phyloP scores from a whole-genome alignment of 2,888 invertebrate species.

The Octodonta nipae region DNA sequence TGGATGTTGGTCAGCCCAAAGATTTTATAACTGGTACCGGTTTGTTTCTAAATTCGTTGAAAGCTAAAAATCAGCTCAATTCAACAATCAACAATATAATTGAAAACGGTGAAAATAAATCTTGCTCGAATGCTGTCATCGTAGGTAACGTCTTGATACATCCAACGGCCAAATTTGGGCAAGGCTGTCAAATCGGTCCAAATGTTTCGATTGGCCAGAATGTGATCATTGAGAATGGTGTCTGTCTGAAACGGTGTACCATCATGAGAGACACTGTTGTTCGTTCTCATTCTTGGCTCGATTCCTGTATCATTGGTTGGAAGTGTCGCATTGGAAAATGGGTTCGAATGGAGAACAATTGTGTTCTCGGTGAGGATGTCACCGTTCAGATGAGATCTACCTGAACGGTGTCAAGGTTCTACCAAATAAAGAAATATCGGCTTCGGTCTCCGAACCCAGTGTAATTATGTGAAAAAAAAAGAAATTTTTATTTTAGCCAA shows the following conservation, averaged over 20 bases:
- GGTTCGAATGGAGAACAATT: slow-evolving; percentile 96
- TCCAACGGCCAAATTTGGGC: slow-evolving; percentile 81
- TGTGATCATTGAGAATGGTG: slow-evolving; percentile 86
- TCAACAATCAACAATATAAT: too few species aligned
- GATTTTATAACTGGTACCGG: slow-evolving; percentile 97
- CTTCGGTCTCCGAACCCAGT: slow-evolving; percentile 91
- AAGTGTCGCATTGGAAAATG: slow-evolving; percentile 86
- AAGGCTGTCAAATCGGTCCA: slow-evolving; percentile 91
- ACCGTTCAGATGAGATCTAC: slow-evolving; percentile 97
- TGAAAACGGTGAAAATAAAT: slow-evolving; percentile 60
- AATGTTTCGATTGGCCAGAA: slow-evolving; percentile 96
- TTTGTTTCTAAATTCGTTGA: slow-evolving; percentile 71
- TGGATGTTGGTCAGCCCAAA: slow-evolving; percentile 99
- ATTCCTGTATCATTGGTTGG: slow-evolving; percentile 96
- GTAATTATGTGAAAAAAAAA: slow-evolving; percentile 96
- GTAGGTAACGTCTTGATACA: slow-evolving; percentile 93
- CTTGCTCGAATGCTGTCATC: slow-evolving; percentile 60
- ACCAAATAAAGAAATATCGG: slow-evolving; percentile 72
- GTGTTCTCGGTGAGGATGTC: slow-evolving; percentile 96
- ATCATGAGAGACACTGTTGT: slow-evolving; percentile 71
- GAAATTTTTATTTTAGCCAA: too few species aligned
- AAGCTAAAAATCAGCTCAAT: too few species aligned
- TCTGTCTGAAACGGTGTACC: slow-evolving; percentile 88
- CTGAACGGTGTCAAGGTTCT: slow-evolving; percentile 95
- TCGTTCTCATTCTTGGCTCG: slow-evolving; percentile 88